Percentiles rank a stretch among this genome's conserved stretches.
Conservation (phyloP, 1,140 invertebrate genomes). For the Pseudomyrmex dendroicus region DNA sequence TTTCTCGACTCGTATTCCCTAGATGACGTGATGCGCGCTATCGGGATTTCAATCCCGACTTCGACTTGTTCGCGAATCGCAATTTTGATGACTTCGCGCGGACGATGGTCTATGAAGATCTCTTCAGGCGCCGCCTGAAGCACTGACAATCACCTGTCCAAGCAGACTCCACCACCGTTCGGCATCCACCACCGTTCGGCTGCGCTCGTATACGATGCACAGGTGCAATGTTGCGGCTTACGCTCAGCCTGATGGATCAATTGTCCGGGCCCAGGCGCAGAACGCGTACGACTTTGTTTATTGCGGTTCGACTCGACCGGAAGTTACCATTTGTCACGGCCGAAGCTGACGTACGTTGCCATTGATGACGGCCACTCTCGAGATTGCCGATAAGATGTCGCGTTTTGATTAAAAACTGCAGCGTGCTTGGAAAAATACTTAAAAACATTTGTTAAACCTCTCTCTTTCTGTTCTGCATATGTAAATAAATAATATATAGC, state of each 20-base stretch:
- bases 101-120: constrained; percentile 67
- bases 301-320: constrained; percentile 46
- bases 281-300: constrained; percentile 55
- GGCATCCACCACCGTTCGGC: constrained; percentile 44
- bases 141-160: constrained; percentile 84
- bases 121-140: constrained; percentile 76
- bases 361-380: not conserved
- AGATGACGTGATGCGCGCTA: not conserved
- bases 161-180: constrained; percentile 68
- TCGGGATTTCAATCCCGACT: constrained; percentile 40
- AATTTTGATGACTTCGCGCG: constrained; percentile 53
- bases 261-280: constrained; percentile 67
- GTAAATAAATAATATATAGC: too few species aligned
- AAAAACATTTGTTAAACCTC: not conserved
- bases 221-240: constrained; percentile 74
- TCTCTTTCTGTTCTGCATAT: too few species aligned
- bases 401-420: not conserved
- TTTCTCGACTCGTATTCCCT: not conserved
- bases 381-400: constrained; percentile 25
- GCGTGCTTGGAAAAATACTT: not conserved
- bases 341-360: not conserved
- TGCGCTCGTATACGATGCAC: constrained; percentile 53
- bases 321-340: constrained; percentile 55
- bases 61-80: not conserved
- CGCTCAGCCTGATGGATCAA: constrained; percentile 77